A percentile compares a stretch with the other conserved stretches of the same genome.
Conservation (phyloP, 2,113 vertebrate species). For the Indicator maculatus region DNA sequence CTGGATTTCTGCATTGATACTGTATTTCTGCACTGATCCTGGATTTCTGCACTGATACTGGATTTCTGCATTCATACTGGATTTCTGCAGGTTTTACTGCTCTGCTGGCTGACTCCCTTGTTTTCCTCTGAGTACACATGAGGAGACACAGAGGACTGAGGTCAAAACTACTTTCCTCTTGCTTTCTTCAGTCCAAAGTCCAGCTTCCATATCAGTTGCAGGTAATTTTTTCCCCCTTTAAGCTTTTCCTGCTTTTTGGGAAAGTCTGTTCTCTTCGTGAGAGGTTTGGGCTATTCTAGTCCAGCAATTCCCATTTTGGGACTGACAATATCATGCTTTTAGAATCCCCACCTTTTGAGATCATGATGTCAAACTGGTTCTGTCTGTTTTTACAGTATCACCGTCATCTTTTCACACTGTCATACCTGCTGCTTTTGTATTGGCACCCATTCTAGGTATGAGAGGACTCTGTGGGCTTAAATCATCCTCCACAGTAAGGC, state of each 20-base stretch:
- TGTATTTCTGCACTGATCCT: no score
- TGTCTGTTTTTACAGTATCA: background rate
- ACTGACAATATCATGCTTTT: background rate
- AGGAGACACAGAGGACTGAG: background rate
- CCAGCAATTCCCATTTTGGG: background rate
- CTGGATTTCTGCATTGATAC: no score
- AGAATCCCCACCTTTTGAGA: background rate
- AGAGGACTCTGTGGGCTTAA: background rate
- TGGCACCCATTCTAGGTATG: background rate
- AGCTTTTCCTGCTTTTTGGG: background rate
- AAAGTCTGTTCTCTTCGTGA: background rate
- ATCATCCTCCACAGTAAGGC: background rate
- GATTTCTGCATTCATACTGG: no score
- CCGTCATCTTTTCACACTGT: background rate
- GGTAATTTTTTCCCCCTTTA: rapidly evolving
- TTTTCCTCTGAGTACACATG: background rate
- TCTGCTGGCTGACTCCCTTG: background rate
- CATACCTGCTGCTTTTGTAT: background rate
- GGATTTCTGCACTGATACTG: no score
- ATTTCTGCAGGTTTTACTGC: background rate
- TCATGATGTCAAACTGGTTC: background rate
- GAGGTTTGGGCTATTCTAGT: background rate
- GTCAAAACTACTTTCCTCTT: background rate
- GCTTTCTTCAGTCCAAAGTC: background rate
- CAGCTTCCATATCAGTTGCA: background rate